Percentiles rank a stretch among this genome's conserved stretches.
Evolutionary conservation across 2,888 invertebrate genomes (phyloP).

Genomic region (Actias luna): DNA sequence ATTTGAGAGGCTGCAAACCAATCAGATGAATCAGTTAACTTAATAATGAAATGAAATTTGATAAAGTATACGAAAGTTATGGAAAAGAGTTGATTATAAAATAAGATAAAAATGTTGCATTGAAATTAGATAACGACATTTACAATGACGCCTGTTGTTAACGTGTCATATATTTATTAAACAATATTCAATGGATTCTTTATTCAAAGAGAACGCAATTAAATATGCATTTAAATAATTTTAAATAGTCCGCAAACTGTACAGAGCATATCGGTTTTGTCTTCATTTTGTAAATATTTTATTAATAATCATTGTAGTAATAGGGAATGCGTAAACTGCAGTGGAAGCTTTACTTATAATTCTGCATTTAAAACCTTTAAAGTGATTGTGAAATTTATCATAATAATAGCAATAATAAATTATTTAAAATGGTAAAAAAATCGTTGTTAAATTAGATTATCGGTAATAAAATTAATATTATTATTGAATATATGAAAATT

Average conservation of each 20-base stretch:
- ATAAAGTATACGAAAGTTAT: conserved; percentile 1
- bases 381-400: conserved; percentile 44
- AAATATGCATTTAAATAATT: conserved; percentile 31
- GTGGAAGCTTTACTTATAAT: conserved; percentile 52
- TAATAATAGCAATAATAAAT: conserved; percentile 42
- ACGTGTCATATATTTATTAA: not conserved
- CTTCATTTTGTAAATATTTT: conserved; percentile 74
- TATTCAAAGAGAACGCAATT: conserved; percentile 5
- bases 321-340: conserved; percentile 41
- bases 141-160: not conserved
- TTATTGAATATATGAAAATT: conserved; percentile 65
- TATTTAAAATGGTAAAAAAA: conserved; percentile 50
- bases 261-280: conserved; percentile 71
- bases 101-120: not conserved
- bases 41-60: not conserved
- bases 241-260: conserved; percentile 55
- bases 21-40: not conserved
- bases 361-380: conserved; percentile 60
- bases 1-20: not conserved
- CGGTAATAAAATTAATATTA: conserved; percentile 71
- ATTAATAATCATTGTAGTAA: conserved; percentile 52
- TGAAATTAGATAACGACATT: not conserved
- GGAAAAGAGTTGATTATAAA: conserved; percentile 1
- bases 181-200: conserved; percentile 7
- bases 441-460: conserved; percentile 67